phyloP scores from a whole-genome alignment of 2,888 invertebrate genomes.

The Eupithecia dodoneata region DNA sequence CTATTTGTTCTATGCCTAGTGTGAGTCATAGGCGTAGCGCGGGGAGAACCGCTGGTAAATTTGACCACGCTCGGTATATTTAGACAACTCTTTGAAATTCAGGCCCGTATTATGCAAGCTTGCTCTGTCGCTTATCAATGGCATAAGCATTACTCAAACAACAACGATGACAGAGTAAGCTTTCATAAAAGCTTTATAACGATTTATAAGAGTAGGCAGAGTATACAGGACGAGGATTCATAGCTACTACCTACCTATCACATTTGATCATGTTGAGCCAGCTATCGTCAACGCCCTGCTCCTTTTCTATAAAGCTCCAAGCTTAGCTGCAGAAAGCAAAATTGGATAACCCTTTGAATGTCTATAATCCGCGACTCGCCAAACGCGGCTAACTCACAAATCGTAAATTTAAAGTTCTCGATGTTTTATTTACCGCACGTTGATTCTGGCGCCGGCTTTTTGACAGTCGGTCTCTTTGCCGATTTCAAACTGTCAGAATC shows the following conservation, averaged over 20 bases:
- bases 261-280: not conserved
- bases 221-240: not conserved
- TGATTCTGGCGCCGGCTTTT: slow-evolving; percentile 77
- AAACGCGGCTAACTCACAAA: slow-evolving; percentile 58
- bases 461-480: slow-evolving; percentile 81
- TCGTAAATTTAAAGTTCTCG: slow-evolving; percentile 63
- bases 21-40: slow-evolving; percentile 23
- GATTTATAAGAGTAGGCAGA: not conserved
- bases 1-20: slow-evolving; percentile 26
- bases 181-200: not conserved
- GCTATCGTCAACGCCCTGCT: not conserved
- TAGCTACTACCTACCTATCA: not conserved
- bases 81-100: not conserved
- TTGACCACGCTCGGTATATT: not conserved
- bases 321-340: slow-evolving; percentile 24
- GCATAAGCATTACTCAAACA: not conserved
- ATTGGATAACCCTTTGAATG: slow-evolving; percentile 37
- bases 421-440: slow-evolving; percentile 74
- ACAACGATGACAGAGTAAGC: not conserved
- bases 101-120: not conserved
- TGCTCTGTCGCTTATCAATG: not conserved
- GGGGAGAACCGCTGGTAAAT: slow-evolving; percentile 9
- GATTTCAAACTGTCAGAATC: slow-evolving; percentile 80
- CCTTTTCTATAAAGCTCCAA: not conserved
- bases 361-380: slow-evolving; percentile 42